Evolutionary conservation across 2,888 invertebrate species (phyloP).

Genomic region (Eucera pruinosa): DNA sequence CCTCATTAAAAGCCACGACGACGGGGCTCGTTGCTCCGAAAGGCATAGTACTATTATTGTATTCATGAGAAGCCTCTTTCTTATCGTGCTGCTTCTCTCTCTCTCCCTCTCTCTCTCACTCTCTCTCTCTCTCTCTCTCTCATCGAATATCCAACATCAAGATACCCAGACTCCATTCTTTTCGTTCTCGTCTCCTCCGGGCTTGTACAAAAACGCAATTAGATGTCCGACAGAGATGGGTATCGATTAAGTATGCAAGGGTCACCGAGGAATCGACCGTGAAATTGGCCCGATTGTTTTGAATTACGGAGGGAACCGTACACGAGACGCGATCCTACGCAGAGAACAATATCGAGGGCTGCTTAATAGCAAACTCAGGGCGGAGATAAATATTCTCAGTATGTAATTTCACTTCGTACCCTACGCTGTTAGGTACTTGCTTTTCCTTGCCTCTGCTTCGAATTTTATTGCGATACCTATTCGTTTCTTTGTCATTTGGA

Average conservation of each 20-base stretch:
- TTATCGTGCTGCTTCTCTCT: constrained; percentile 41
- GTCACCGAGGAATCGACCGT: constrained; percentile 74
- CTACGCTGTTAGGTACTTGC: neutral
- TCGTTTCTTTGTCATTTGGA: neutral
- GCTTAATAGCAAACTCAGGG: constrained; percentile 10
- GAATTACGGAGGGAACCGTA: constrained; percentile 38
- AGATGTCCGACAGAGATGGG: constrained; percentile 67
- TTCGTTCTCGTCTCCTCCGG: constrained; percentile 55
- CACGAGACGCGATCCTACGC: constrained; percentile 19
- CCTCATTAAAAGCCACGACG: constrained; percentile 72
- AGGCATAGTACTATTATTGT: constrained; percentile 77
- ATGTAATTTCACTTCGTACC: constrained; percentile 10
- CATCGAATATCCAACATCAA: constrained; percentile 45
- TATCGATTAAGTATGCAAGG: constrained; percentile 70
- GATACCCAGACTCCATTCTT: constrained; percentile 47
- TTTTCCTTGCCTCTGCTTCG: neutral
- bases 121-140: constrained; percentile 24
- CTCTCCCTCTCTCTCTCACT: constrained; percentile 5
- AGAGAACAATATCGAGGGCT: constrained; percentile 11
- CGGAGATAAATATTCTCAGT: constrained; percentile 28
- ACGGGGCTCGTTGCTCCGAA: constrained; percentile 54
- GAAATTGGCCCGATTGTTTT: constrained; percentile 74
- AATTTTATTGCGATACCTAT: neutral
- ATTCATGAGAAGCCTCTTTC: constrained; percentile 77
- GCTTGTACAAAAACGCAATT: constrained; percentile 78